Evolutionary conservation across 2,888 invertebrate genomes (phyloP), one percentile per base, ranked within the genome.

Genomic region (Tanytarsus gracilentus): DNA sequence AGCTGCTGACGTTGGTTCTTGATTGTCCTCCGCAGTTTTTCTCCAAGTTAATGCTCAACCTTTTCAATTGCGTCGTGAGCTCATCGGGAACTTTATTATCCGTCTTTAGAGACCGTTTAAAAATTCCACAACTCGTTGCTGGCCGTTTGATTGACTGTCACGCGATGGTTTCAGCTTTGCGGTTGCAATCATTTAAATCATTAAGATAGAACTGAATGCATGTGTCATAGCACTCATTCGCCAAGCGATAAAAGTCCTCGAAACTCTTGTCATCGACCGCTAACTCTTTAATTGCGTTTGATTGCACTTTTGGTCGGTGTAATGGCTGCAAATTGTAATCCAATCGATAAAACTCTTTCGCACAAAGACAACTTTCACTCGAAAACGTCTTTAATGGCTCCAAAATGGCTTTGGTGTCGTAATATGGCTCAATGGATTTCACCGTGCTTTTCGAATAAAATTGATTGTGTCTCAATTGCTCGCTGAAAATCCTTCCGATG

Each of bases 171-270:
- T 58, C 58, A 29, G 39, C 58, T n/a, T 21, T 27, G 4, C 39
- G 18, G 21, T 44, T 58, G 29, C 58, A 58, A 18, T 61, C 52
- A 52, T 61, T 60, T 16, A 63, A 66, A 64, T 74, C 72, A 62
- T 69, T 68, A 61, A 72, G 66, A 64, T 72, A 70, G 29, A 67
- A 65, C 29, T 69, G 68, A 66, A 71, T 69, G 61, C 71, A 71
- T 58, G 70, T 67, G 64, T 72, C 67, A 65, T 73, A 74, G 63
- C 69, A 71, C 61, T 69, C 67, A 51, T 66, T 68, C 62, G 73
- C 73, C 66, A 72, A 65, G 65, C 68, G 68, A 65, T 67, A 62
- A 55, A 48, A 58, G 16, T 44, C 14, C n/a, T 58, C 30, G 14
- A 58, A 48, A 33, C 39, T 26, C 26, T 16, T 11, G 8, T 44